Base-by-base conservation (phyloP, 2,113 vertebrate species). In the Dasyornis broadbenti region DNA sequence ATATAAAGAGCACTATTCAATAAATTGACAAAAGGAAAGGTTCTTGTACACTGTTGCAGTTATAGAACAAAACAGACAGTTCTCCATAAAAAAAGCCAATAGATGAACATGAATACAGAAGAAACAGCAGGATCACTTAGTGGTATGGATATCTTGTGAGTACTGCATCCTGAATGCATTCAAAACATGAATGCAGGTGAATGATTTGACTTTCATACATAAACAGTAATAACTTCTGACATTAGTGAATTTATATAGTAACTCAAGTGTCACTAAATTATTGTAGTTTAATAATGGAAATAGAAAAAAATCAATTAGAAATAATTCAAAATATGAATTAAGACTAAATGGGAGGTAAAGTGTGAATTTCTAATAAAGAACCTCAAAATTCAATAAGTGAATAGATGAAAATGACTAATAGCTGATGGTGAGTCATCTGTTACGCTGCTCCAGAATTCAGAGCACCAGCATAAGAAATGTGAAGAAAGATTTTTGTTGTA, bases 391-490 rank as follows among this genome's bases (percentile, higher is more conserved):
- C 27, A 89, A 20, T 52, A 78, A 39, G 8, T 49, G 27, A 80
- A 35, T 72, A 71, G 26, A 56, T 66, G 69, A 59, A 64, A 83
- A 66, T 80, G 77, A 68, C 52, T 54, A 31, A 83, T 79, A 92
- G 42, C 21, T 91, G 72, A 78, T 91, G 33, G 42, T 92, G 60
- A 92, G 20, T 96, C 44, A 92, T 82, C 59, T 82, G 33, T 91
- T 77, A 82, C 15, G 6, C 30, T 87, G 33, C 35, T 75, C 72
- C 56, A 79, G 56, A 75, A 72, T 87, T 84, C 66, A 94, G 33
- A 89, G 20, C 57, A 60, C 73, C 53, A 77, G 28, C 57, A 89
- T 28, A 61, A 30, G 80, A 47, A 93, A 84, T n/a, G 12, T 82
- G 71, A 84, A 82, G 59, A 50, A 91, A 90, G 45, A 66, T 6